A percentile compares a stretch with the other conserved stretches of the same genome.
Evolutionary conservation across 2,797 vertebrate species (phyloP).

Genomic region (Hydrocynus forskahlii): DNA sequence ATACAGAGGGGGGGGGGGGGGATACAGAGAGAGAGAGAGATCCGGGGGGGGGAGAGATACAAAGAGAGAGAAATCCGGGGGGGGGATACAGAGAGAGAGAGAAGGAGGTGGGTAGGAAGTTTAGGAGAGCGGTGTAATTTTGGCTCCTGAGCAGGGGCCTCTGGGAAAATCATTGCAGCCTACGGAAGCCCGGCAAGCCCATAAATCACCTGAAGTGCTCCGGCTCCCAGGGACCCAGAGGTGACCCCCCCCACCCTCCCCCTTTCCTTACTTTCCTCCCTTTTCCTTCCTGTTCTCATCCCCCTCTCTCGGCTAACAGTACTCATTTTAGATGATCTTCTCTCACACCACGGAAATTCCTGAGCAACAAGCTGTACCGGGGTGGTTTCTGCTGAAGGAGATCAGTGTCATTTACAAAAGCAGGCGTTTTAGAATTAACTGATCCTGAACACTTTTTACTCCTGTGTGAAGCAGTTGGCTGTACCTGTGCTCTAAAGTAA

Average conservation of each 20-base stretch:
- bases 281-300: constrained; percentile 1
- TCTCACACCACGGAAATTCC: not conserved
- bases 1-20: not conserved
- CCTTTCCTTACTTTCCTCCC: constrained; percentile 13
- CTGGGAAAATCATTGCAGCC: constrained; percentile 71
- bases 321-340: not conserved
- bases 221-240: constrained; percentile 63
- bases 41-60: not conserved
- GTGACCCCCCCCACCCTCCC: constrained; percentile 58
- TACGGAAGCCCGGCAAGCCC: constrained; percentile 64
- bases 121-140: constrained; percentile 65
- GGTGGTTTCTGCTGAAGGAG: not conserved
- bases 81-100: constrained; percentile 32
- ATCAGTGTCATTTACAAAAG: not conserved
- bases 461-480: not conserved
- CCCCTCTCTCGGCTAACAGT: not conserved
- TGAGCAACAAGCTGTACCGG: not conserved
- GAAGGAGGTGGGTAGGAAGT: constrained; percentile 44
- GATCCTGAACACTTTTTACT: not conserved
- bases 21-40: not conserved
- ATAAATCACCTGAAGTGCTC: constrained; percentile 74
- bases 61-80: not conserved
- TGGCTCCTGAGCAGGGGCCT: constrained; percentile 68
- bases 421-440: not conserved
- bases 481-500: too few species aligned